Base-by-base conservation (phyloP, 37 sponge, comb jelly and placozoan species). In the Cliona cf. orientalis region DNA sequence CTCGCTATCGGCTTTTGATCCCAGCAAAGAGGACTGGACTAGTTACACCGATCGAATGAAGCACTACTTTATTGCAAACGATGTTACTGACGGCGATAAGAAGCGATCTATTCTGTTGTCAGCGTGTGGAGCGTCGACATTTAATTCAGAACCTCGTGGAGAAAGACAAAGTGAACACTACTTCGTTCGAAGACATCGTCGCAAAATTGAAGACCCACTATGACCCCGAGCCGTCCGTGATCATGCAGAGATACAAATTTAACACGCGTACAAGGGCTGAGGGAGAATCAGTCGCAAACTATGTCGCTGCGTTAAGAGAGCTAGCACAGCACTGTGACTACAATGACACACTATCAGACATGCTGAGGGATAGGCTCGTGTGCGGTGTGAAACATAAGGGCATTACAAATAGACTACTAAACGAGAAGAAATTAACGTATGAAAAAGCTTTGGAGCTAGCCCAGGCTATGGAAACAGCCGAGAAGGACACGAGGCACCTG, bases 321-420 rank as follows among this genome's bases (percentile, higher is more conserved):
- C 31, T 80, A 26, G 80, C 70, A 1, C 40, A n/a, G 23, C 69
- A 55, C 25, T 80, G 80, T n/a, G 42, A 69, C n/a, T 80, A 57
- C 42, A 60, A 42, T 14, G 70, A 53, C 41, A 41, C 45, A 44
- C 59, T 80, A 22, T 7, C 37, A 4, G 80, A 80, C 1, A 69
- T 80, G 80, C 58, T 80, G 26, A 49, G 80, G 59, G 80, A 69
- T 60, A 57, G 71, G 14, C 40, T 68, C 2, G 80, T 80, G 9
- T 79, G 68, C 57, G 69, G 80, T 17, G 43, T 81, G 1, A 59
- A 58, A 17, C 59, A 81, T 58, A 23, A 22, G 36, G 61, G 61
- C 4, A 71, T 58, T n/a, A 71, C 69, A 42, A 58, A 31, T 17
- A 81, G 29, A 61, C 39, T 81, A 29, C 43, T 81, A 5, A 72